These are phyloP conservation scores for Hemibagrus wyckioides DNA, from an alignment of 2,113 vertebrate genomes.

Conservation along the genomic window DNA sequence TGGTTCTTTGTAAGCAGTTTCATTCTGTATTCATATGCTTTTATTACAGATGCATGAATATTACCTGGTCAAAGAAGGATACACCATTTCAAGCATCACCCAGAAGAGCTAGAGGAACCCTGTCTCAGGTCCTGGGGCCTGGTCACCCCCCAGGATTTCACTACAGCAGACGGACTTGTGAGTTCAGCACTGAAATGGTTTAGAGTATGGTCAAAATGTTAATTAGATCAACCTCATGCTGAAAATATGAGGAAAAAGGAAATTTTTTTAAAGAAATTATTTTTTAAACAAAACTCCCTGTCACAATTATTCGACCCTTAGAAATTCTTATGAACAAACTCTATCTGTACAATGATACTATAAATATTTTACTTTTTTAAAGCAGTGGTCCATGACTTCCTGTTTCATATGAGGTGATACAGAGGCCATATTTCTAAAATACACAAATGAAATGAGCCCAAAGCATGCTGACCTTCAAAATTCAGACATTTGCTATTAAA, in stretches of 20 bases:
- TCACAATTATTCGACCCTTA: not conserved
- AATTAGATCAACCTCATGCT: not conserved
- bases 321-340: not conserved
- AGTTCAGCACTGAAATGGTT: constrained; percentile 42
- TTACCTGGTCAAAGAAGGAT: constrained; percentile 70
- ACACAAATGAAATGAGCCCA: not conserved
- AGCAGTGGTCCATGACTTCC: not conserved
- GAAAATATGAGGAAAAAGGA: not conserved
- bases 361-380: not conserved
- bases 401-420: not conserved
- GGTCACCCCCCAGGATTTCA: constrained; percentile 56
- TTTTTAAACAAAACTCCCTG: not conserved
- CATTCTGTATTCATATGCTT: not conserved
- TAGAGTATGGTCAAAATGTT: not conserved
- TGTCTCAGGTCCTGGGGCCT: constrained; percentile 54
- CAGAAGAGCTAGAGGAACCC: constrained; percentile 45
- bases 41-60: constrained; percentile 52
- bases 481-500: not conserved
- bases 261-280: not conserved
- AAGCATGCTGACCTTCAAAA: not conserved
- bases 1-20: not conserved
- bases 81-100: constrained; percentile 52
- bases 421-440: not conserved
- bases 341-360: not conserved
- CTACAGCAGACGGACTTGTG: constrained; percentile 68